These are phyloP conservation scores for Bergia sp. DNA, from an alignment of 92 coral and sea anemone species.

Conservation along the genomic window DNA sequence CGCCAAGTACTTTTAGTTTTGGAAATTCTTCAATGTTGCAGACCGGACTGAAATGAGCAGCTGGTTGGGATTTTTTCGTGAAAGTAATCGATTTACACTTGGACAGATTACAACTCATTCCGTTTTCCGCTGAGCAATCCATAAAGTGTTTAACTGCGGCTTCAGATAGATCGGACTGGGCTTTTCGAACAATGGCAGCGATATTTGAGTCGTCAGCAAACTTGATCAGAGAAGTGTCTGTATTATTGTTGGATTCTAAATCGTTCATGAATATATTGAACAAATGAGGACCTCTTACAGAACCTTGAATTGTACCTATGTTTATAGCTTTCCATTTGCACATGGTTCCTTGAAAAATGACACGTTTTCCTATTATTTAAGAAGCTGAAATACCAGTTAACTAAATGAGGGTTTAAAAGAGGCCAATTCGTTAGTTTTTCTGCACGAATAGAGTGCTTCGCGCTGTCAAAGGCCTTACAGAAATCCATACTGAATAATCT, in stretches of 20 bases:
- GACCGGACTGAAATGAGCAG: too few species aligned
- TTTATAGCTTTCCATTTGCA: constrained; percentile 14
- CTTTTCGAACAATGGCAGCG: not conserved
- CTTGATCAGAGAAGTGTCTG: not conserved
- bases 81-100: not conserved
- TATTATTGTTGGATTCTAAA: not conserved
- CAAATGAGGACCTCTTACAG: not conserved
- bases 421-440: constrained; percentile 9
- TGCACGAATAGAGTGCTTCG: not conserved
- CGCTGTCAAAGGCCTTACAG: not conserved
- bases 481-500: constrained; percentile 18
- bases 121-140: not conserved
- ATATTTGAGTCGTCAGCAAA: constrained; percentile 16
- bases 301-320: constrained; percentile 13
- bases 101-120: constrained; percentile 4
- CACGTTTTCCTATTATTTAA: constrained; percentile 12
- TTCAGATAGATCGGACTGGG: not conserved
- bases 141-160: not conserved
- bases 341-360: constrained; percentile 6
- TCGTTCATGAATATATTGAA: not conserved
- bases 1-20: too few species aligned
- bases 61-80: too few species aligned
- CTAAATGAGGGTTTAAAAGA: constrained; percentile 5
- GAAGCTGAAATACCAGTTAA: constrained; percentile 15
- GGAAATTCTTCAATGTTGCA: too few species aligned